phyloP scores from a whole-genome alignment of 1,140 invertebrate species.

The Cylas formicarius region DNA sequence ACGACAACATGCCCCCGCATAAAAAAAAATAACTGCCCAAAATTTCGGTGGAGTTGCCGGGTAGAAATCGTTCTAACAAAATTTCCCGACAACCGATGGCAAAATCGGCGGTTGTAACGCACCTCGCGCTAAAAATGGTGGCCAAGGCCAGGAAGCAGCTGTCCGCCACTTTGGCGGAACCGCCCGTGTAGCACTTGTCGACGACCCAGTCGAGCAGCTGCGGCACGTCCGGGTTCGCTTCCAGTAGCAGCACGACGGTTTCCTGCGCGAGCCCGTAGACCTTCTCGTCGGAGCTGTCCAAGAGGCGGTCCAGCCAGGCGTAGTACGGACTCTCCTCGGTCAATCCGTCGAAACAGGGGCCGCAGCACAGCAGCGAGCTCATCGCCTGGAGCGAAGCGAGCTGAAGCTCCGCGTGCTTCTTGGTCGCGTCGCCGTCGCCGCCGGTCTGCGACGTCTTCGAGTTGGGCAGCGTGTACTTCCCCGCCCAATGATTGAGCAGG shows the following conservation, averaged over 20 bases:
- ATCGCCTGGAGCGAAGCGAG: constrained; percentile 77
- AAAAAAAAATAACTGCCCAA: constrained; percentile 5
- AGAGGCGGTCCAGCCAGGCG: constrained; percentile 84
- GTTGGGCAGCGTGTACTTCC: constrained; percentile 57
- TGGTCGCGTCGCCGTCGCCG: constrained; percentile 28
- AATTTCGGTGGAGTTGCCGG: not conserved
- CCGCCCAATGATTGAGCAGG: constrained; percentile 90
- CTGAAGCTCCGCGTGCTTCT: constrained; percentile 57
- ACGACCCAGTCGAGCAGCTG: constrained; percentile 94
- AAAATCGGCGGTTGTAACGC: too few relatives aligned
- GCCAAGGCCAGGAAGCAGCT: constrained; percentile 92
- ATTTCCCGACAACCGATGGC: not conserved
- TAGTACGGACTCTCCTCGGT: constrained; percentile 90
- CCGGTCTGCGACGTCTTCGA: constrained; percentile 26
- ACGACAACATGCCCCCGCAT: too few relatives aligned
- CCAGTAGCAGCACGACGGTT: constrained; percentile 86
- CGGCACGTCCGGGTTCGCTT: constrained; percentile 93
- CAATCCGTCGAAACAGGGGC: constrained; percentile 84
- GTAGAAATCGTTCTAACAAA: not conserved
- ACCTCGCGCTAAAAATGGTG: constrained; percentile 93
- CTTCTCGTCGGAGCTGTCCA: constrained; percentile 83
- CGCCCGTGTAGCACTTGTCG: constrained; percentile 91
- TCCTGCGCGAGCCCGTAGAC: constrained; percentile 87
- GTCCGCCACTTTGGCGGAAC: constrained; percentile 75
- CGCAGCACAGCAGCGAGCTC: constrained; percentile 90